Percentiles rank a stretch among this genome's conserved stretches.
Conservation (phyloP, 2,113 vertebrate species). For the Maccullochella peelii region DNA sequence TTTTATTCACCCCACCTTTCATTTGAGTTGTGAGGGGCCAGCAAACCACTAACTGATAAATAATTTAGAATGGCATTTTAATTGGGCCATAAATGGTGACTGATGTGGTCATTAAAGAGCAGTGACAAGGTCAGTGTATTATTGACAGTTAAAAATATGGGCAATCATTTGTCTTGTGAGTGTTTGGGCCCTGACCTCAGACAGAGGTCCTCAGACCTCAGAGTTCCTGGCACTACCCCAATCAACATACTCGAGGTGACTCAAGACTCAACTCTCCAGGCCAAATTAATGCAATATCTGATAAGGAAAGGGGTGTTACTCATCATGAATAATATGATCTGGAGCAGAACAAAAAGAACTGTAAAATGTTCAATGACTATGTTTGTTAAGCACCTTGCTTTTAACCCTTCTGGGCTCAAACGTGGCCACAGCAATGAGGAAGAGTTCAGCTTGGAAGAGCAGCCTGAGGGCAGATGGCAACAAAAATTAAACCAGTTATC, state of each 20-base stretch:
- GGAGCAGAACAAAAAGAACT: neutral
- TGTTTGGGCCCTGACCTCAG: slow-evolving; percentile 55
- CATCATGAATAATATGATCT: slow-evolving; percentile 19
- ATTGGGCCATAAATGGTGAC: slow-evolving; percentile 67
- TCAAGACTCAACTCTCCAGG: slow-evolving; percentile 5
- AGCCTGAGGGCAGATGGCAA: neutral
- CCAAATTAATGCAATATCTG: slow-evolving; percentile 30
- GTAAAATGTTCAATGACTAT: slow-evolving; percentile 13
- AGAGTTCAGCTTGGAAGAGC: neutral
- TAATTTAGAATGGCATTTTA: slow-evolving; percentile 60
- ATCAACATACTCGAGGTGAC: slow-evolving; percentile 19
- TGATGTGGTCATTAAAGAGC: slow-evolving; percentile 54
- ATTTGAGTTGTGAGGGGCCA: slow-evolving; percentile 19
- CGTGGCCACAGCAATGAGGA: neutral
- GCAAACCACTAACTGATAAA: slow-evolving; percentile 44
- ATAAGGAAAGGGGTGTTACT: slow-evolving; percentile 6
- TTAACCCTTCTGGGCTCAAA: neutral
- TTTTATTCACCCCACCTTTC: neutral
- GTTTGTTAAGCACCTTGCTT: slow-evolving; percentile 16
- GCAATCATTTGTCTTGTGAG: slow-evolving; percentile 51
- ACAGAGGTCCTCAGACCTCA: no score
- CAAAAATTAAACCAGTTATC: neutral
- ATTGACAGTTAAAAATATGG: slow-evolving; percentile 61
- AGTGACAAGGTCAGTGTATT: slow-evolving; percentile 63
- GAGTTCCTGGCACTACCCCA: slow-evolving; percentile 21